phyloP scores from a whole-genome alignment of 2,797 vertebrate genomes.

The Trematomus bernacchii region DNA sequence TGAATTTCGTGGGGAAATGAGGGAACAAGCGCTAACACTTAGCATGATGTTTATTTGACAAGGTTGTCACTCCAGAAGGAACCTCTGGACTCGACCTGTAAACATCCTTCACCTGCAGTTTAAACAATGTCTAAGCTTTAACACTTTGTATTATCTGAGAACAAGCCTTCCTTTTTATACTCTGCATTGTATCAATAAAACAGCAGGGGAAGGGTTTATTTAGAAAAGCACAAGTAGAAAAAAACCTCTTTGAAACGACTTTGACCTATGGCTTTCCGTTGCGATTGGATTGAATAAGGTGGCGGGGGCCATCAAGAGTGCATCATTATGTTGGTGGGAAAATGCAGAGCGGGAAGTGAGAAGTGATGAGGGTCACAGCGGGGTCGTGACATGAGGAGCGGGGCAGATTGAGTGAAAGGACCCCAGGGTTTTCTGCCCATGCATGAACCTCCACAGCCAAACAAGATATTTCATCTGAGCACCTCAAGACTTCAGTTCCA shows the following conservation, averaged over 20 bases:
- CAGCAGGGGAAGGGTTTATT: constrained; percentile 60
- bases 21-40: constrained; percentile 60
- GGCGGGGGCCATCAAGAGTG: constrained; percentile 46
- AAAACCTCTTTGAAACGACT: constrained; percentile 46
- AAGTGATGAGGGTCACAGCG: constrained; percentile 66
- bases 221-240: constrained; percentile 52
- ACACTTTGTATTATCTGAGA: constrained; percentile 47
- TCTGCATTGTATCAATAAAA: constrained; percentile 9
- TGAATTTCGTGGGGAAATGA: constrained; percentile 58
- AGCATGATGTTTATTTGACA: constrained; percentile 77
- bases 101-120: constrained; percentile 67
- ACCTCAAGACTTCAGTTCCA: constrained; percentile 38
- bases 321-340: constrained; percentile 69
- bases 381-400: constrained; percentile 59
- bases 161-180: constrained; percentile 52
- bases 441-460: constrained; percentile 45
- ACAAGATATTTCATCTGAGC: constrained; percentile 58
- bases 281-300: constrained; percentile 61
- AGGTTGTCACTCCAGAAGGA: constrained; percentile 62
- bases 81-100: constrained; percentile 47
- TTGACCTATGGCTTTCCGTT: constrained; percentile 51
- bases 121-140: constrained; percentile 55
- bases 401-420: constrained; percentile 44
- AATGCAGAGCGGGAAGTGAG: constrained; percentile 65
- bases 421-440: constrained; percentile 41